phyloP scores from a whole-genome alignment of 2,113 vertebrate species.

The Nipponia nippon region DNA sequence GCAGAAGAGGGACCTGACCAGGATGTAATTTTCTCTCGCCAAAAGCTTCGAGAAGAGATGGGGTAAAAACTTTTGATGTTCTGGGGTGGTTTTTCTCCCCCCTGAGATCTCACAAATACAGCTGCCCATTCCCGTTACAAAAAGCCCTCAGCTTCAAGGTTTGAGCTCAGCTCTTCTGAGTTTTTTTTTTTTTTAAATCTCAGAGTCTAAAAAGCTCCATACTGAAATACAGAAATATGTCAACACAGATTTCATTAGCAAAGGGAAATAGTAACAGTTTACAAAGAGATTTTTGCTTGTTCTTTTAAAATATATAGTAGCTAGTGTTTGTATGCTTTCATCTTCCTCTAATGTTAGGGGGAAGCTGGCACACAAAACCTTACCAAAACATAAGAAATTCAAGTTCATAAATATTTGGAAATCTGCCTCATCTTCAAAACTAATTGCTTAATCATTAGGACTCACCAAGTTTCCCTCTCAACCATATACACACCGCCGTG shows the following conservation, averaged over 20 bases:
- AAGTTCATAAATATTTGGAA: slow-evolving; percentile 26
- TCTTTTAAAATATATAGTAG: background rate
- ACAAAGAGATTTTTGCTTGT: background rate
- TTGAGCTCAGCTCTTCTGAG: background rate
- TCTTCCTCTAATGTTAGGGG: background rate
- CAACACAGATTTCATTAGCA: background rate
- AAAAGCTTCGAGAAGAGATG: background rate
- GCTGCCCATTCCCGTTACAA: background rate
- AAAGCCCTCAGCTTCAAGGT: background rate
- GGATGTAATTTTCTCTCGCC: background rate
- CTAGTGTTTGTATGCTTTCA: slow-evolving; percentile 20
- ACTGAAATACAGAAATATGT: background rate
- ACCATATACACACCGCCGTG: background rate
- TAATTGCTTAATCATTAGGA: background rate
- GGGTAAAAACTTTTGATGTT: background rate
- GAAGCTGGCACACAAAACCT: background rate
- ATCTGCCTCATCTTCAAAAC: background rate
- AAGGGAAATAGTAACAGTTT: background rate
- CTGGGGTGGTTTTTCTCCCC: background rate
- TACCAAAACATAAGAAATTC: background rate
- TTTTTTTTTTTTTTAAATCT: background rate
- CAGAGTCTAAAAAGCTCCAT: background rate
- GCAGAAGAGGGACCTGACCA: background rate
- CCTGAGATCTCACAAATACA: background rate
- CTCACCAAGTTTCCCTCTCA: background rate